Evolutionary conservation across 1,140 invertebrate genomes (phyloP), one percentile per base, ranked within the genome.

Genomic region (Anadara kagoshimensis): DNA sequence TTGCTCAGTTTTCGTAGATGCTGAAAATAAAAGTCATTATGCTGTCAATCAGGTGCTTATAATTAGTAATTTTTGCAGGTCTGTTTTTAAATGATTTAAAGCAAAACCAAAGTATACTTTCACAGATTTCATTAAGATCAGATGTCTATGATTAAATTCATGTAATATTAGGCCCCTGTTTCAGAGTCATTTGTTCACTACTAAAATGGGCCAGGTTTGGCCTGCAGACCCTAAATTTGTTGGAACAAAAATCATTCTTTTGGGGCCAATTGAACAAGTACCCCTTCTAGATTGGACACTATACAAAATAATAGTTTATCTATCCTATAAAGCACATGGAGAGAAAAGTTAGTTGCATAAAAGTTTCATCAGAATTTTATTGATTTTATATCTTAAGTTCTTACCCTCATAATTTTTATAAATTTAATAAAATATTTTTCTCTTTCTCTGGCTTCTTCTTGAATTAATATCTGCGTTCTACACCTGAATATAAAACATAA

Each of bases 351-450:
- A n/a, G n/a, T n/a, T n/a, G n/a, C n/a, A n/a, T n/a, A n/a, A n/a
- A n/a, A n/a, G n/a, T n/a, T n/a, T n/a, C n/a, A n/a, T n/a, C n/a
- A n/a, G n/a, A n/a, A n/a, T n/a, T n/a, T n/a, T n/a, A n/a, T n/a
- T n/a, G n/a, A n/a, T n/a, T n/a, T n/a, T n/a, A n/a, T n/a, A n/a
- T n/a, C n/a, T n/a, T n/a, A n/a, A n/a, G n/a, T 43, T 73, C 76
- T 73, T 78, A 89, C 88, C 90, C 98, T 98, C 97, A 99, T 99
- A 58, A 99, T 97, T 90, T 99, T 99, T 47, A 99, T 95, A 86
- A 99, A 98, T 87, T 99, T 99, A 70, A 95, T 93, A 49, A 98
- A 95, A 87, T 97, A 97, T 87, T 95, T 95, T 90, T 99, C 98
- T n/a, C 98, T 92, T 78, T 98, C 96, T 84, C 96, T 96, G 12